Conservation (phyloP, 1,140 invertebrate genomes). For the Trinorchestia longiramus region DNA sequence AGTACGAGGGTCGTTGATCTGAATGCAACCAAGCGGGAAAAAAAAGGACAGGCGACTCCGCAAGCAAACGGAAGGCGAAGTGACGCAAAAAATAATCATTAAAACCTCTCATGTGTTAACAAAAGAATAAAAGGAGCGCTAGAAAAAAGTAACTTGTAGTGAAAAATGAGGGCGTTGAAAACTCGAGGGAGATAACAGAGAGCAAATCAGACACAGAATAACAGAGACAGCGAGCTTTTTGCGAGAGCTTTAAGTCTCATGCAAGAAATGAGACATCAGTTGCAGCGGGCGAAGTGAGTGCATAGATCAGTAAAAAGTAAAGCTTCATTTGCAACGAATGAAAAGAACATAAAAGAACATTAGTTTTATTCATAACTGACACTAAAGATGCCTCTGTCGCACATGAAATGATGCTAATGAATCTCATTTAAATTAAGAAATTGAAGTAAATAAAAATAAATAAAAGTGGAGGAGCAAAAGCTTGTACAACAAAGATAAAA, state of each 20-base stretch:
- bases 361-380: not conserved
- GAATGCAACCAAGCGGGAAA: slow-evolving; percentile 32
- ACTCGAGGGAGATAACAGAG: not conserved
- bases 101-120: not conserved
- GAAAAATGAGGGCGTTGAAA: not conserved
- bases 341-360: not conserved
- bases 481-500: too few species aligned
- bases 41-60: slow-evolving; percentile 17
- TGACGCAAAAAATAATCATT: not conserved
- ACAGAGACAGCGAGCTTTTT: not conserved
- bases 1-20: slow-evolving; percentile 33
- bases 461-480: too few species aligned
- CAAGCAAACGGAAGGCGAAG: not conserved
- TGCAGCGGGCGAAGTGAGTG: not conserved
- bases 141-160: not conserved
- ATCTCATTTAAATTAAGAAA: not conserved
- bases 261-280: not conserved
- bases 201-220: not conserved
- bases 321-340: not conserved
- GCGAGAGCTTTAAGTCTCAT: not conserved
- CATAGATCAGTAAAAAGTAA: not conserved
- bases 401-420: not conserved
- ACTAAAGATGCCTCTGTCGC: not conserved
- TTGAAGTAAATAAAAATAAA: too few species aligned
- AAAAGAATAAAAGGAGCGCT: not conserved